Conservation (phyloP, 2,797 vertebrate genomes). For the Premnoplex brunnescens region DNA sequence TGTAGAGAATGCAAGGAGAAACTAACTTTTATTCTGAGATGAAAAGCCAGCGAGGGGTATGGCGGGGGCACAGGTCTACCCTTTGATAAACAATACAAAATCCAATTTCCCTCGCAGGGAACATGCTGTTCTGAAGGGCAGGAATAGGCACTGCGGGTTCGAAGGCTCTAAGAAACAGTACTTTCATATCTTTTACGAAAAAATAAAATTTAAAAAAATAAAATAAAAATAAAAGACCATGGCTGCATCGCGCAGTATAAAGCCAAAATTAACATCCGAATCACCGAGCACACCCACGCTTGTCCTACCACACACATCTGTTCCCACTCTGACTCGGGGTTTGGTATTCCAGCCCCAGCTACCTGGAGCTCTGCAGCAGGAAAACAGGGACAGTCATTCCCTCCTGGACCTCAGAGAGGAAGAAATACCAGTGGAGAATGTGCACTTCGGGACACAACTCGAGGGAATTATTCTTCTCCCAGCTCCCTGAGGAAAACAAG, state of each 20-base stretch:
- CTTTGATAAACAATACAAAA: constrained; percentile 13
- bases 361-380: background rate
- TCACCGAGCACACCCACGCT: background rate
- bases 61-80: background rate
- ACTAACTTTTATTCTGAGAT: background rate
- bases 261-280: background rate
- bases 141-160: background rate
- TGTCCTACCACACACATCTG: background rate
- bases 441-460: background rate
- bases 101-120: background rate
- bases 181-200: background rate
- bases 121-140: background rate
- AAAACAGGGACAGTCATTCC: background rate
- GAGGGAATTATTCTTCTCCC: background rate
- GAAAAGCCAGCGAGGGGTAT: background rate
- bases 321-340: background rate
- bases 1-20: background rate
- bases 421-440: background rate
- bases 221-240: background rate
- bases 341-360: background rate
- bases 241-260: background rate
- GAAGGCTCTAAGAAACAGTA: background rate
- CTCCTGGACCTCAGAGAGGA: background rate
- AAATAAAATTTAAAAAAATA: too few relatives aligned
- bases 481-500: background rate